Conservation (phyloP, 2,797 vertebrate genomes). For the Natrix natrix region DNA sequence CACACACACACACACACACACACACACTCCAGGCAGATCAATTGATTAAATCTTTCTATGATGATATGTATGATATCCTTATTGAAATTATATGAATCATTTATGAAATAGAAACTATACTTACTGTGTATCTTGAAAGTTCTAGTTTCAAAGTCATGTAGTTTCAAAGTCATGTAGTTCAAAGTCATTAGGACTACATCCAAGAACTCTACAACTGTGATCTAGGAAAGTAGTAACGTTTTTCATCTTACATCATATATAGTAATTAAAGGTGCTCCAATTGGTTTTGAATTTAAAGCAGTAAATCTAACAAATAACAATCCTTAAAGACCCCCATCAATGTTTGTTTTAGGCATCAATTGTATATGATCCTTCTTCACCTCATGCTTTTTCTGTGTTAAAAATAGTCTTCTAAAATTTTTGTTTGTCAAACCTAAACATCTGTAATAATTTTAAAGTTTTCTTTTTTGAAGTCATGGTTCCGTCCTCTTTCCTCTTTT, state of each 20-base stretch:
- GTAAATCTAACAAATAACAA: not conserved
- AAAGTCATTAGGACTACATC: not conserved
- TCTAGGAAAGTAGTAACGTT: not conserved
- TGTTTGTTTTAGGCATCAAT: not conserved
- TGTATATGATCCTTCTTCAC: not conserved
- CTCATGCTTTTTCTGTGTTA: not conserved
- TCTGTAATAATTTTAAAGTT: constrained; percentile 63
- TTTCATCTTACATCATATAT: not conserved
- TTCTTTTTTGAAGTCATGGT: constrained; percentile 49
- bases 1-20: too few species aligned
- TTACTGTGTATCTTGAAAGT: not conserved
- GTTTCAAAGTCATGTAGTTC: too few species aligned
- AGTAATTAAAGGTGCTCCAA: not conserved
- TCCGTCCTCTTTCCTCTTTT: constrained; percentile 25
- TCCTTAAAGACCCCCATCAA: not conserved
- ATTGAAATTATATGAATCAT: not conserved
- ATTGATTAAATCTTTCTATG: not conserved
- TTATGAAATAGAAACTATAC: not conserved
- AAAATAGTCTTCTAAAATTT: constrained; percentile 51
- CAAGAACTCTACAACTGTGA: not conserved
- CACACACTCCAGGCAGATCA: not conserved
- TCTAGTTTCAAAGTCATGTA: not conserved
- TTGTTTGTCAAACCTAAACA: constrained; percentile 60
- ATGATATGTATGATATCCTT: not conserved
- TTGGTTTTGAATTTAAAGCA: not conserved